These are phyloP conservation scores for Drosophila navojoa DNA, from an alignment of 1,140 invertebrate species.

Conservation along the genomic window DNA sequence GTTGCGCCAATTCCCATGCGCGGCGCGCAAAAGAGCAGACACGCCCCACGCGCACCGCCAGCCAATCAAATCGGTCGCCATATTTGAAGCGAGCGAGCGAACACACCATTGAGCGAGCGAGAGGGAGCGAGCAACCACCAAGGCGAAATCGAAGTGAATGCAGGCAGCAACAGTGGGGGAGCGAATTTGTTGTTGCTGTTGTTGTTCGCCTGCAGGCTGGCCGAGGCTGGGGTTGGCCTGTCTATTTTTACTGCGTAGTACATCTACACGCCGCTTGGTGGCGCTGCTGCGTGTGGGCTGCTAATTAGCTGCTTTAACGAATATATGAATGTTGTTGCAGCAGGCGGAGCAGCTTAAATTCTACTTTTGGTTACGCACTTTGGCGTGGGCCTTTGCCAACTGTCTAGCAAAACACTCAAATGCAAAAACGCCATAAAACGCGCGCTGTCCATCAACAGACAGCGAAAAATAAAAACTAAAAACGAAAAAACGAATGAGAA, in stretches of 20 bases:
- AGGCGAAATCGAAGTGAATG: slow-evolving; percentile 44
- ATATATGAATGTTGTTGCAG: neutral
- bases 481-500: neutral
- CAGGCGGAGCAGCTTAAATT: slow-evolving; percentile 32
- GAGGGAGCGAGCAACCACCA: slow-evolving; percentile 57
- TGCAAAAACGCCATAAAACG: slow-evolving; percentile 34
- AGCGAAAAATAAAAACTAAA: neutral
- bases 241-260: slow-evolving; percentile 44
- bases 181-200: slow-evolving; percentile 27
- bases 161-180: slow-evolving; percentile 60
- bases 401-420: slow-evolving; percentile 72
- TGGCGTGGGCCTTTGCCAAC: slow-evolving; percentile 50
- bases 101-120: slow-evolving; percentile 9
- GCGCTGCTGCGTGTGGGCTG: slow-evolving; percentile 45
- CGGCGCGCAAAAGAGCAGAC: slow-evolving; percentile 9
- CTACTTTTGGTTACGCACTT: slow-evolving; percentile 9
- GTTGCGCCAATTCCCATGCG: slow-evolving; percentile 29
- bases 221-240: slow-evolving; percentile 14
- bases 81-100: slow-evolving; percentile 71
- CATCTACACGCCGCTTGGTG: slow-evolving; percentile 53
- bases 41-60: slow-evolving; percentile 38
- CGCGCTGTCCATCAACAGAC: slow-evolving; percentile 65
- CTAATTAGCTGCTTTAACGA: slow-evolving; percentile 41
- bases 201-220: slow-evolving; percentile 25
- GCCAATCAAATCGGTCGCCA: slow-evolving; percentile 68